Evolutionary conservation across 1,140 invertebrate species (phyloP), one percentile per base, ranked within the genome.

Genomic region (Agrypnia vestita): DNA sequence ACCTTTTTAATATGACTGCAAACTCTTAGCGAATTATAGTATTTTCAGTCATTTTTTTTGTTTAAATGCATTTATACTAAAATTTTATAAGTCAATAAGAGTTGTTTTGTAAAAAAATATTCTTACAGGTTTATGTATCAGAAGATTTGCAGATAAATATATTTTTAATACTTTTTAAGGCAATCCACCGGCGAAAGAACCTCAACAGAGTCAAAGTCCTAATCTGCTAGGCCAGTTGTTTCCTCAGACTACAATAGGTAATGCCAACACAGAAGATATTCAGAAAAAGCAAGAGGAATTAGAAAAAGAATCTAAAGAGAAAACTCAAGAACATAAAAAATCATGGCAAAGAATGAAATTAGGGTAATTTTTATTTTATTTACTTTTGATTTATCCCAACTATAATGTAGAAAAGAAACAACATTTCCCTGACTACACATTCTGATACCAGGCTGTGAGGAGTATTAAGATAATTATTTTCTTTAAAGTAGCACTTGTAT

Each of bases 311-410:
- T 87, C 87, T 53, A 87, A 89, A 62, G 87, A 89, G 64, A 89
- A 88, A 78, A 83, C 84, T 51, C 84, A 91, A 83, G 91, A 92
- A 84, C 90, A 92, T 86, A 90, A 91, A 77, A 91, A 91, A 47
- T 91, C 90, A 84, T 92, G 91, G 91, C 90, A 88, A 76, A 86
- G 90, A 76, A 92, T 91, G 91, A 92, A 92, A 85, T 84, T 92
- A 13, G 91, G 91, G 91, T 92, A 81, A 25, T 62, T 74, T 9
- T 78, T 19, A 47, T 19, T 73, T 17, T 19, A 17, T 19, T 43
- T 73, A 6, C 19, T 64, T 43, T 64, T 64, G 12, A 25, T 43
- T 13, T 64, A 21, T 64, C 12, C 9, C 3, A 73, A 11, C 6
- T n/a, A 76, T 44, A 35, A 76, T 64, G n/a, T 1, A 43, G 53